Evolutionary conservation across 2,113 vertebrate genomes (phyloP), one percentile per base, ranked within the genome.

Genomic region (Columba janthina): DNA sequence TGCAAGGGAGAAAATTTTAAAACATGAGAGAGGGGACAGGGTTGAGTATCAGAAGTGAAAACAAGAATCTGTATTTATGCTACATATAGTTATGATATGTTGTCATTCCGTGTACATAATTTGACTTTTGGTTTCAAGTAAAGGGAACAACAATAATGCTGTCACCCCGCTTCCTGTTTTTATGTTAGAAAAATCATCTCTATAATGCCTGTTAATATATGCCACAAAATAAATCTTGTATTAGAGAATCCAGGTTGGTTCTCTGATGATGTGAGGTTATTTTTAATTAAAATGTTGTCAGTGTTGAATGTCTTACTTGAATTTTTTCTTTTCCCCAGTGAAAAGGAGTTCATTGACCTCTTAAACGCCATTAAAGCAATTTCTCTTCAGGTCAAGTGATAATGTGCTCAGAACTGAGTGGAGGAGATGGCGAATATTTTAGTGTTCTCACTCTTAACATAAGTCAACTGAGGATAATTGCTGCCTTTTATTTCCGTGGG

Each of bases 251-350:
- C 19, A 57, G 13, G 48, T 78, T 25, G 50, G 32, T 73, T 92
- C 65, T 92, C 69, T 81, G 64, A 58, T 73, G 9, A 42, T 38
- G 16, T 60, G 71, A 84, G 60, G 72, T 93, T 84, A 77, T 88
- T 87, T 89, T 94, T 86, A 87, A 92, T 91, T 91, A 86, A 86
- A 88, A 75, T 60, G 4, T 67, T 89, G 73, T 80, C 48, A 60
- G 21, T 54, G 46, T 88, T 93, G 36, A 67, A 57, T 71, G 22
- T 77, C 28, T 77, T 86, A 42, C 15, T 78, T 88, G 11, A 53
- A 10, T 62, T 50, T 51, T 90, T 87, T 50, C 21, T 64, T 95
- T 94, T 96, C 62, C 28, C 7, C 24, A 38, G 10, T 92, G 58
- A 80, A n/a, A 89, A 83, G 28, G 64, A 62, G 50, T 93, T 96